Evolutionary conservation across 1,140 invertebrate species (phyloP).

Genomic region (Plodia interpunctella): DNA sequence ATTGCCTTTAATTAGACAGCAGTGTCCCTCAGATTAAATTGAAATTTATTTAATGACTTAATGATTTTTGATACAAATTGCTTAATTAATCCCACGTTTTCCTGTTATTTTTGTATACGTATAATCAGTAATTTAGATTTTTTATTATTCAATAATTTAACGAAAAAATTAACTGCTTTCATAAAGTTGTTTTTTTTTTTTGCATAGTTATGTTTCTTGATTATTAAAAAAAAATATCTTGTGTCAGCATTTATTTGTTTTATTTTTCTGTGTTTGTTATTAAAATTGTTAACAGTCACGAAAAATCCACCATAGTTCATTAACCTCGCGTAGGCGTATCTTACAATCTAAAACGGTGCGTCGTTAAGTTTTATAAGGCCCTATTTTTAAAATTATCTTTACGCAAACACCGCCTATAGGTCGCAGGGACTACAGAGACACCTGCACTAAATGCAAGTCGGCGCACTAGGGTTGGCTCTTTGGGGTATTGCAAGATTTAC

Average conservation of each 20-base stretch:
- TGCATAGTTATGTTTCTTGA: too few relatives aligned
- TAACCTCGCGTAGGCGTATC: neutral
- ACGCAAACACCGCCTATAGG: neutral
- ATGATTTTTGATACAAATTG: neutral
- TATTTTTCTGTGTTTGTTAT: too few relatives aligned
- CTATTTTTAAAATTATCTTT: conserved; percentile 4
- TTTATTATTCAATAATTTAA: too few relatives aligned
- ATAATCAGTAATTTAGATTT: too few relatives aligned
- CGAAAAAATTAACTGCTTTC: too few relatives aligned
- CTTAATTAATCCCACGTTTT: conserved; percentile 1
- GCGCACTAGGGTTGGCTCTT: neutral
- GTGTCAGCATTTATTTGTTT: too few relatives aligned
- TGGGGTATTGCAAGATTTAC: neutral
- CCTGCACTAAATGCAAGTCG: neutral
- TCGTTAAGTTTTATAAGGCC: neutral
- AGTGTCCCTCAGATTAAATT: neutral
- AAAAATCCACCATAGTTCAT: neutral
- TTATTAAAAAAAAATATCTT: too few relatives aligned
- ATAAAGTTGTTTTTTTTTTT: too few relatives aligned
- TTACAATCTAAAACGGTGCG: neutral
- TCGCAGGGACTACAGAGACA: conserved; percentile 1
- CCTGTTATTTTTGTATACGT: neutral
- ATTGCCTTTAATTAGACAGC: too few relatives aligned
- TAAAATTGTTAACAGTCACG: neutral
- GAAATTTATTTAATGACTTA: neutral